phyloP scores from a whole-genome alignment of 2,888 invertebrate species.

The Nasonovia ribisnigri region DNA sequence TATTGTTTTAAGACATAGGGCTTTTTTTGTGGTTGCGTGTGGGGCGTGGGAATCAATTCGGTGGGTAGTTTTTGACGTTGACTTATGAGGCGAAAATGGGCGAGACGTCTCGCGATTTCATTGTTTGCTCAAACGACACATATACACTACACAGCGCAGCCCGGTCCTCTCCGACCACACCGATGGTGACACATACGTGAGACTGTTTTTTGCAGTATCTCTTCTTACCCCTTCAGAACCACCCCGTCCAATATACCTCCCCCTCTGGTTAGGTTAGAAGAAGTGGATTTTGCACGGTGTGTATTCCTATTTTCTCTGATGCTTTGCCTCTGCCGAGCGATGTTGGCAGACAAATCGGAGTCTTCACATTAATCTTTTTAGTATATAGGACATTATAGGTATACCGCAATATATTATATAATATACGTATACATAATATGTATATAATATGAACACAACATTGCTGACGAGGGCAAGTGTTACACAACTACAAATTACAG shows the following conservation, averaged over 20 bases:
- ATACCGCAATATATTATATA: background rate
- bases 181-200: background rate
- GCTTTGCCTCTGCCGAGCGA: background rate
- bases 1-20: background rate
- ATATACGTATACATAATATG: background rate
- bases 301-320: background rate
- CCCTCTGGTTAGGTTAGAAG: too few species aligned
- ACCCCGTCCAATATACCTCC: too few species aligned
- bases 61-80: constrained; percentile 40
- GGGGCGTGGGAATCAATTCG: constrained; percentile 28
- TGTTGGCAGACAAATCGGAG: background rate
- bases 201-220: background rate
- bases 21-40: background rate
- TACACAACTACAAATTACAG: background rate
- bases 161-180: background rate
- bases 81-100: constrained; percentile 35
- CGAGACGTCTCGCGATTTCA: constrained; percentile 35
- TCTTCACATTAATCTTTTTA: background rate
- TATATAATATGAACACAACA: background rate
- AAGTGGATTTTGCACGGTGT: background rate
- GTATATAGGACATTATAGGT: background rate
- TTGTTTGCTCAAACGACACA: background rate
- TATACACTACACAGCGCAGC: background rate
- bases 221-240: background rate
- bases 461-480: background rate